Conservation (phyloP, 2,888 invertebrate species). For the Cryptophagus acutangulus region DNA sequence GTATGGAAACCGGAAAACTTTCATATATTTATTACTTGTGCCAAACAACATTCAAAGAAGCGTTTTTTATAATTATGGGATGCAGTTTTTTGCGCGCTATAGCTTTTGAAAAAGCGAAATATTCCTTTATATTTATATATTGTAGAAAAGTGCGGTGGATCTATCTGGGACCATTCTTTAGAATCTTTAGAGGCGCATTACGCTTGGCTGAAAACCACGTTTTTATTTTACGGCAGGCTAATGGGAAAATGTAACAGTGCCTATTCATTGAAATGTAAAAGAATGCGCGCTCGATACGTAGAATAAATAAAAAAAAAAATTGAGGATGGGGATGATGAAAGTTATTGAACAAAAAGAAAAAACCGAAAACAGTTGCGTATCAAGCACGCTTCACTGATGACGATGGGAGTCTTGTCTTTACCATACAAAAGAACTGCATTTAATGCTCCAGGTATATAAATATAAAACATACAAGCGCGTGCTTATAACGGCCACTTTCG, state of each 20-base stretch:
- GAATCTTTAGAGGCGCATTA: too few species aligned
- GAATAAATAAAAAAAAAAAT: conserved; percentile 16
- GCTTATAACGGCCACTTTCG: conserved; percentile 11
- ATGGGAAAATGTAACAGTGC: conserved; percentile 22
- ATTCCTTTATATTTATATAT: too few species aligned
- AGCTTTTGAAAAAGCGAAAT: neutral
- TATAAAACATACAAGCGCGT: conserved; percentile 17
- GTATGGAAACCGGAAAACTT: too few species aligned
- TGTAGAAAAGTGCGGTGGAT: too few species aligned
- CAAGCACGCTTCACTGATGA: conserved; percentile 20
- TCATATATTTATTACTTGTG: too few species aligned
- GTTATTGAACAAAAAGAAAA: conserved; percentile 11
- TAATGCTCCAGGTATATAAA: neutral
- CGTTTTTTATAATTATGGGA: neutral
- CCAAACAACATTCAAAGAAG: too few species aligned
- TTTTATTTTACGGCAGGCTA: conserved; percentile 8
- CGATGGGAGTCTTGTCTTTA: conserved; percentile 11
- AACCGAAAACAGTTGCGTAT: conserved; percentile 21
- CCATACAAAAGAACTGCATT: conserved; percentile 18
- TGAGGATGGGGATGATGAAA: conserved; percentile 7
- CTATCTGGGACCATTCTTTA: conserved; percentile 17
- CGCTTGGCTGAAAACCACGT: conserved; percentile 15
- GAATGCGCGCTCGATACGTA: conserved; percentile 14
- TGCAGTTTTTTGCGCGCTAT: neutral
- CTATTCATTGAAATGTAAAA: conserved; percentile 17